Base-by-base conservation (phyloP, 2,888 invertebrate species). In the Rhagonycha fulva region DNA sequence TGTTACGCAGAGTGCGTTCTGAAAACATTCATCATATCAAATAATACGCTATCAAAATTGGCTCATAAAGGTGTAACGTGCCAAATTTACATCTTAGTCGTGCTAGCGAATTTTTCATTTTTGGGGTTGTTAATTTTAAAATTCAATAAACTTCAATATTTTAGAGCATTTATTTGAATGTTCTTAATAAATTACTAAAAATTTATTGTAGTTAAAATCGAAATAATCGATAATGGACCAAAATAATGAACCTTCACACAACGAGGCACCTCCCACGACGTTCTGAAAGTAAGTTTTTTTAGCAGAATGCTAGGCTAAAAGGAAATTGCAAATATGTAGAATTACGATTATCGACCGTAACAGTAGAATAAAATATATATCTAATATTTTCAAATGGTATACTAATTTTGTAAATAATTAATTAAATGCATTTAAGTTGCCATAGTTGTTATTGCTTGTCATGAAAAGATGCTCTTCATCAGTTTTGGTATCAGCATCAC, bases 391-490 rank as follows among this genome's bases (percentile, higher is more conserved):
- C 7, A 0, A 2, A 47, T n/a, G n/a, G 7, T 28, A 1, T 4
- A 32, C 12, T 32, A 19, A 2, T 19, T 19, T n/a, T n/a, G n/a
- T 19, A 19, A 19, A 19, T 66, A 5, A 26, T 24, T 66, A 66
- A 66, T 66, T 24, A 11, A 19, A 24, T 66, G 63, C 63, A 24
- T 66, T 66, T 66, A 66, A 66, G 72, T 76, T 72, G 73, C 71
- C 66, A 26, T 47, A 28, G 30, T 62, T 19, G 23, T 67, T 67
- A 66, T 73, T 61, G 67, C 71, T 73, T 76, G 76, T 73, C 76
- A 73, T 73, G 71, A 32, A 61, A 76, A 62, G 62, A 73, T 73
- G 73, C 76, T 71, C 74, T 76, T 76, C 68, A 71, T 14, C 62
- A 24, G 26, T 70, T 63, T 23, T 24, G 24, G 71, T 60, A 71